A percentile compares a stretch with the other conserved stretches of the same genome.
phyloP scores from a whole-genome alignment of 2,113 vertebrate genomes.

The Malurus alboscapulatus region DNA sequence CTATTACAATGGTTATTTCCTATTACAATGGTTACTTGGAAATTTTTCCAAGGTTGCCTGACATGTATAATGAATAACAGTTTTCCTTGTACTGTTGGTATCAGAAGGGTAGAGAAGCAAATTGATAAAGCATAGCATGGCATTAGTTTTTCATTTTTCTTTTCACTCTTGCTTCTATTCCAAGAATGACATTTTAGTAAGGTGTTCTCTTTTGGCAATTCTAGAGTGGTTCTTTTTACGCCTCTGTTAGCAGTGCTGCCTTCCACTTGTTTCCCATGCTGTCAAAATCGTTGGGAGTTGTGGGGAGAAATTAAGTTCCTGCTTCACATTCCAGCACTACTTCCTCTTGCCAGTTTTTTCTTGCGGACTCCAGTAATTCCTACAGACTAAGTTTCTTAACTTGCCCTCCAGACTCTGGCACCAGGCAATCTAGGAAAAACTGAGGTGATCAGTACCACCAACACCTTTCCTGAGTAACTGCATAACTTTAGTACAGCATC shows the following conservation, averaged over 20 bases:
- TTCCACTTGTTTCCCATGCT: neutral
- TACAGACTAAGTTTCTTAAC: neutral
- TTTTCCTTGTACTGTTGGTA: neutral
- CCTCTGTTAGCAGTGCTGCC: neutral
- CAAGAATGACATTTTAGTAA: conserved; percentile 4
- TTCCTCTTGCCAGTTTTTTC: neutral
- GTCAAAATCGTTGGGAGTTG: neutral
- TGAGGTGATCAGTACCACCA: neutral
- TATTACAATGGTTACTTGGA: neutral
- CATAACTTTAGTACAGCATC: neutral
- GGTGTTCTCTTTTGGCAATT: neutral
- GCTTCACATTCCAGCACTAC: neutral
- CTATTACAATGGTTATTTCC: neutral
- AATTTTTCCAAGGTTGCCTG: neutral
- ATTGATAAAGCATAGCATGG: neutral
- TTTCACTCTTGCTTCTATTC: neutral
- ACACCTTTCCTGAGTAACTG: neutral
- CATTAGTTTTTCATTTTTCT: neutral
- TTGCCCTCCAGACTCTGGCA: neutral
- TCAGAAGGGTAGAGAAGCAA: neutral
- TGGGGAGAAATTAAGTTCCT: neutral
- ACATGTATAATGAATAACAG: neutral
- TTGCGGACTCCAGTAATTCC: neutral
- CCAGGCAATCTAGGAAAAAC: neutral
- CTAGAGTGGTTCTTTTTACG: neutral